Evolutionary conservation across 2,888 invertebrate species (phyloP).

Genomic region (Dynastes tityus): DNA sequence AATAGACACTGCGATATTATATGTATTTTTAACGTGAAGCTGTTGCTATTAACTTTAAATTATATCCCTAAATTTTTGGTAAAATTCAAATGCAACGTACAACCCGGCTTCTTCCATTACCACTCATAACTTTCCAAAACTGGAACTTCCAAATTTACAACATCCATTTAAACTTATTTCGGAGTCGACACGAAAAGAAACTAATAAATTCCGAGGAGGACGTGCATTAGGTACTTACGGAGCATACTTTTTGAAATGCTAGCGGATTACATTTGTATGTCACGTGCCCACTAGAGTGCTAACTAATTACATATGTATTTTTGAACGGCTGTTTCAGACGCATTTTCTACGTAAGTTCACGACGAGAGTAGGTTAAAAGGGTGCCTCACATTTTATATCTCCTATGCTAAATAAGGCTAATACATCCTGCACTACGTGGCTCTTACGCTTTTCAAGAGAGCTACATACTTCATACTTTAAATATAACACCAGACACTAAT

Average conservation of each 20-base stretch:
- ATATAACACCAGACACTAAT: conserved; percentile 30
- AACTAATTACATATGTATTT: conserved; percentile 35
- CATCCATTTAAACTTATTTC: conserved; percentile 1
- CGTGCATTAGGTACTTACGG: conserved; percentile 5
- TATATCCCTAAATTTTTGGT: no score
- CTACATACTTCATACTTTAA: conserved; percentile 31
- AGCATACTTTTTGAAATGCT: conserved; percentile 9
- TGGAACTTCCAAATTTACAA: conserved; percentile 7
- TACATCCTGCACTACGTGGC: conserved; percentile 17
- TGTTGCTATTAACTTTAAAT: not conserved
- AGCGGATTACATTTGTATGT: conserved; percentile 28
- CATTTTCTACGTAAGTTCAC: conserved; percentile 11
- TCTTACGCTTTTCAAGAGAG: conserved; percentile 26
- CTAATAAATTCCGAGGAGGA: conserved; percentile 14
- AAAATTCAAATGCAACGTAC: no score
- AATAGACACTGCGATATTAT: not conserved
- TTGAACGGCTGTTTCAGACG: conserved; percentile 30
- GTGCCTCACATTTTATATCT: conserved; percentile 27
- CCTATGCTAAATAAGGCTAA: conserved; percentile 24
- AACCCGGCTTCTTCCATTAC: not conserved
- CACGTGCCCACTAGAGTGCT: conserved; percentile 33
- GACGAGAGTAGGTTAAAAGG: conserved; percentile 35
- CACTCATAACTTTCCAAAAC: conserved; percentile 7
- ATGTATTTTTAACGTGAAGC: not conserved
- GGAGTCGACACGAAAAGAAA: conserved; percentile 1